phyloP scores from a whole-genome alignment of 2,888 invertebrate species.

The Pseudolycoriella hygida region DNA sequence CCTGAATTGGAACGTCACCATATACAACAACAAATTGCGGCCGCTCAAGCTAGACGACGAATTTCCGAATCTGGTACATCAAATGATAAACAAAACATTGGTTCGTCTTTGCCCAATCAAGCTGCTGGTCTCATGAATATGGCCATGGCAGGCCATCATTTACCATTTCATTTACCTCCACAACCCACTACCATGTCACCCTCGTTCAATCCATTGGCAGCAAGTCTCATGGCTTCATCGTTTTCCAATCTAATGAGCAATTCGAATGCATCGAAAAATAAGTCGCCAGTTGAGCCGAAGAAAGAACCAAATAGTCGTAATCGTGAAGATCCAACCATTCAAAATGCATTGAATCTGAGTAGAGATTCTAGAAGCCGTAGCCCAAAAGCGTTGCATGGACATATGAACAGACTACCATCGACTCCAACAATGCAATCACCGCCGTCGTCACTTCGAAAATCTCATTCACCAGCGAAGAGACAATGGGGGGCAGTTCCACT shows the following conservation, averaged over 20 bases:
- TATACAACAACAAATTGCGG: conserved; percentile 16
- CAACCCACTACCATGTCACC: conserved; percentile 37
- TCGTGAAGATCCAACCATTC: conserved; percentile 5
- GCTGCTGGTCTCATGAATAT: conserved; percentile 42
- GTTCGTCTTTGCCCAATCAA: conserved; percentile 11
- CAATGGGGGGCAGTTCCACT: conserved; percentile 11
- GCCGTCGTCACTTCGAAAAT: conserved; percentile 10
- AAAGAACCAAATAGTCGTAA: conserved; percentile 17
- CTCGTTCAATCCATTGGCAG: conserved; percentile 36
- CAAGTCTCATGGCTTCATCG: conserved; percentile 43
- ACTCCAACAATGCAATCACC: not conserved
- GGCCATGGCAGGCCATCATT: conserved; percentile 38
- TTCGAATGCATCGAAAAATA: conserved; percentile 22
- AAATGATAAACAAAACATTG: conserved; percentile 18
- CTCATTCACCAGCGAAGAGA: conserved; percentile 14
- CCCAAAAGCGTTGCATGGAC: conserved; percentile 22
- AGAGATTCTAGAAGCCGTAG: conserved; percentile 20
- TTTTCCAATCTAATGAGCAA: conserved; percentile 36
- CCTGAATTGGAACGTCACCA: conserved; percentile 12
- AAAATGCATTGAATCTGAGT: conserved; percentile 45
- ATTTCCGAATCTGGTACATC: conserved; percentile 28
- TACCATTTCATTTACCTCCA: conserved; percentile 45
- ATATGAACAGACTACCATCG: conserved; percentile 17
- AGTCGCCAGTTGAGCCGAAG: conserved; percentile 22
- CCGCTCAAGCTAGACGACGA: conserved; percentile 32